A percentile compares a stretch with the other conserved stretches of the same genome.
Conservation (phyloP, 2,113 vertebrate genomes). For the Catharus minimus region DNA sequence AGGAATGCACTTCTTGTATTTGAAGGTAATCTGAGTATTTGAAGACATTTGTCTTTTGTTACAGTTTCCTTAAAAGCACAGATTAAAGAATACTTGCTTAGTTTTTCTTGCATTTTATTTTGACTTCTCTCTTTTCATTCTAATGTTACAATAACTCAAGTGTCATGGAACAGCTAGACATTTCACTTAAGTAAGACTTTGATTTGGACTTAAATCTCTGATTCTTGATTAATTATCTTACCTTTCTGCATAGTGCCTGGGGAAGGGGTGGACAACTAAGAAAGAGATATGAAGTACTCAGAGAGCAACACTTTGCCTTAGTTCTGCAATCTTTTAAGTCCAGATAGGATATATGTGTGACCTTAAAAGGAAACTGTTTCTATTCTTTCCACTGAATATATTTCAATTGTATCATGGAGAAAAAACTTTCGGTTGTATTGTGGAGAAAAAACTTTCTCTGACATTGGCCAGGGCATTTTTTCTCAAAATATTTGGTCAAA, state of each 20-base stretch:
- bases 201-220: not conserved
- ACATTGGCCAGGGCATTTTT: not conserved
- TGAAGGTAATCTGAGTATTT: not conserved
- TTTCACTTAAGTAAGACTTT: not conserved
- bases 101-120: not conserved
- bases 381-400: not conserved
- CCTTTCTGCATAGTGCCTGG: not conserved
- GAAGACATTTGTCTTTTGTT: not conserved
- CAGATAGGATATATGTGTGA: rapidly evolving
- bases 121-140: not conserved
- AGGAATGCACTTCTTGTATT: not conserved
- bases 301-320: not conserved
- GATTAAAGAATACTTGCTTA: not conserved
- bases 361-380: not conserved
- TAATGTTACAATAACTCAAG: not conserved
- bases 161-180: not conserved
- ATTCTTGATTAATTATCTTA: not conserved
- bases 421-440: no score
- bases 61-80: not conserved
- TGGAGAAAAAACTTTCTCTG: not conserved
- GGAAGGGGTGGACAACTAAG: not conserved
- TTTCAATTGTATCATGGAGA: not conserved
- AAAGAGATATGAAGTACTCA: not conserved
- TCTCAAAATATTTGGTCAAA: not conserved
- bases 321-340: not conserved